Base-by-base conservation (phyloP, 2,888 invertebrate genomes). In the Chamaedrilus cognettii region DNA sequence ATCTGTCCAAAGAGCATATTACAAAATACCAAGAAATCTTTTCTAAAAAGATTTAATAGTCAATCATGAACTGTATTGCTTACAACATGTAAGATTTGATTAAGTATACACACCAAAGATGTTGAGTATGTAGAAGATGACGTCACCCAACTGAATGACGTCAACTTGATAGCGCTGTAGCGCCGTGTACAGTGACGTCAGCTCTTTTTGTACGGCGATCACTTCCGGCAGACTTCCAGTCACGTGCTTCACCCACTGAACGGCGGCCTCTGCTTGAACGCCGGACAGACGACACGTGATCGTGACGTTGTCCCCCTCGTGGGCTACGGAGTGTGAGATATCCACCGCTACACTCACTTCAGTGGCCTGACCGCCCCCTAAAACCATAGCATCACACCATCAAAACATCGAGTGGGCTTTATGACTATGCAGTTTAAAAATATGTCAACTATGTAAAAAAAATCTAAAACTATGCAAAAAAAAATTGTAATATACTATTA, bases 41-140 rank as follows among this genome's bases (percentile, higher is more conserved):
- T n/a, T n/a, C n/a, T n/a, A n/a, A n/a, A n/a, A n/a, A n/a, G n/a
- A n/a, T n/a, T n/a, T n/a, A n/a, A n/a, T n/a, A n/a, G n/a, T n/a
- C n/a, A n/a, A n/a, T n/a, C n/a, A n/a, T n/a, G n/a, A n/a, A n/a
- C n/a, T n/a, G n/a, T n/a, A n/a, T n/a, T n/a, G n/a, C n/a, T n/a
- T n/a, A n/a, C n/a, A n/a, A n/a, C n/a, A n/a, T n/a, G n/a, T n/a
- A n/a, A n/a, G n/a, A n/a, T n/a, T n/a, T n/a, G n/a, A n/a, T 42
- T 19, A 42, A 7, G 42, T 11, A 19, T 42, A 52, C 50, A n/a
- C 26, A 66, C 66, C 34, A 49, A 55, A 35, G 42, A 66, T 66
- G 23, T 62, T 62, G 11, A 66, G 58, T n/a, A 66, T 66, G 28
- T 61, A 62, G 28, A 66, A 31, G 3, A 66, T 61, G 62, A 60